Conservation (phyloP, 2,888 invertebrate species). For the Tachystola acroxantha region DNA sequence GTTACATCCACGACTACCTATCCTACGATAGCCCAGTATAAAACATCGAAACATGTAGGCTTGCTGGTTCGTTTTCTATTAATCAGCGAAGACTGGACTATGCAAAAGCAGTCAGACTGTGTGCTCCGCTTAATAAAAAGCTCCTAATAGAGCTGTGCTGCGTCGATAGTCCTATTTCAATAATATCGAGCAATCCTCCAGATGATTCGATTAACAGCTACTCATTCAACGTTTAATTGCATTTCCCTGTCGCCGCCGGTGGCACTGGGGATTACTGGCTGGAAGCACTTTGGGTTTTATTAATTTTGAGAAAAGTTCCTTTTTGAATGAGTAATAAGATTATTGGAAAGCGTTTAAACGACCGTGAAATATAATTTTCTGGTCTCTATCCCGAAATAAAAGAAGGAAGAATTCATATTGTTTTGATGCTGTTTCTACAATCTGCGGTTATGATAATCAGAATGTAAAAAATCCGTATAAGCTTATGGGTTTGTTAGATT, state of each 20-base stretch:
- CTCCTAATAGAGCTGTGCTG: conserved; percentile 5
- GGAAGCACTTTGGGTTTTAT: not conserved
- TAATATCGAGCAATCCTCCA: conserved; percentile 25
- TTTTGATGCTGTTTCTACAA: too few relatives aligned
- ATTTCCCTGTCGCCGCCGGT: conserved; percentile 18
- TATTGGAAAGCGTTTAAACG: not conserved
- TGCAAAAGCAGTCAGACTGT: too few relatives aligned
- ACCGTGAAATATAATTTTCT: not conserved
- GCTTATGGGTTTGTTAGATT: too few relatives aligned
- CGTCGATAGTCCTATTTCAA: conserved; percentile 16
- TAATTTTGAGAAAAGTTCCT: conserved; percentile 1
- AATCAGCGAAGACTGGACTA: too few relatives aligned
- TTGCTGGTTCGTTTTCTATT: too few relatives aligned
- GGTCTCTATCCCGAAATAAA: not conserved
- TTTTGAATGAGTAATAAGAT: not conserved
- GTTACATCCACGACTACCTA: too few relatives aligned
- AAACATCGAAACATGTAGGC: too few relatives aligned
- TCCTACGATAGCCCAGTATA: too few relatives aligned
- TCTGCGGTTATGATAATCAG: too few relatives aligned
- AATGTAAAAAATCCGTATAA: too few relatives aligned
- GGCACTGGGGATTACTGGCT: not conserved
- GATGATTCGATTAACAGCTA: conserved; percentile 31
- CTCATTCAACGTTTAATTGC: conserved; percentile 34
- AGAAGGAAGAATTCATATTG: not conserved
- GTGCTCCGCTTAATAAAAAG: too few relatives aligned